Conservation (phyloP, 2,797 vertebrate genomes). For the Tolypeutes matacus region DNA sequence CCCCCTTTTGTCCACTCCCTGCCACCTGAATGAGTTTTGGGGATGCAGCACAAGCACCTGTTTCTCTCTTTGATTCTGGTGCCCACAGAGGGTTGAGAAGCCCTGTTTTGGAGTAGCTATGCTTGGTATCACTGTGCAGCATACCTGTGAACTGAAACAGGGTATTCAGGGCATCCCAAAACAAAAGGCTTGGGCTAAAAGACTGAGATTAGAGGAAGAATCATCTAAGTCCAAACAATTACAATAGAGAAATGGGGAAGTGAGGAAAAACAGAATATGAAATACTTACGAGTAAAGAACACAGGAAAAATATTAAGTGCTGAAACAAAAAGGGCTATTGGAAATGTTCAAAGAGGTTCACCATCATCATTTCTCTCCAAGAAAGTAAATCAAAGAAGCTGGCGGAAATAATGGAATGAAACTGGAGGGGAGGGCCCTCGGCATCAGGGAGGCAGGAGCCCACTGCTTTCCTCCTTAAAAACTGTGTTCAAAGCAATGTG, state of each 20-base stretch:
- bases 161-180: background rate
- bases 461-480: background rate
- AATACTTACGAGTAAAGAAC: constrained; percentile 85
- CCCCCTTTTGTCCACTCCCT: background rate
- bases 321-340: constrained; percentile 81
- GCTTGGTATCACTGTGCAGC: background rate
- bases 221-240: constrained; percentile 66
- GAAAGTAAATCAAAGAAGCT: background rate
- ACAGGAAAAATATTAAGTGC: constrained; percentile 83
- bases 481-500: background rate
- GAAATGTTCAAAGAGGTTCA: constrained; percentile 58
- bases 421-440: background rate
- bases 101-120: too few relatives aligned
- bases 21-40: background rate
- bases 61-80: background rate
- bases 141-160: background rate
- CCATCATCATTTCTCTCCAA: background rate
- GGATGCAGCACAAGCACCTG: too few relatives aligned
- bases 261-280: constrained; percentile 73
- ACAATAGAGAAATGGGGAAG: constrained; percentile 74
- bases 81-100: background rate
- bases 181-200: constrained; percentile 63
- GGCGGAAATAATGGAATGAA: background rate
- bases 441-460: background rate
- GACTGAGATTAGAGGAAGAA: constrained; percentile 65